phyloP scores from a whole-genome alignment of 2,797 vertebrate species.

The Rachycentron canadum region DNA sequence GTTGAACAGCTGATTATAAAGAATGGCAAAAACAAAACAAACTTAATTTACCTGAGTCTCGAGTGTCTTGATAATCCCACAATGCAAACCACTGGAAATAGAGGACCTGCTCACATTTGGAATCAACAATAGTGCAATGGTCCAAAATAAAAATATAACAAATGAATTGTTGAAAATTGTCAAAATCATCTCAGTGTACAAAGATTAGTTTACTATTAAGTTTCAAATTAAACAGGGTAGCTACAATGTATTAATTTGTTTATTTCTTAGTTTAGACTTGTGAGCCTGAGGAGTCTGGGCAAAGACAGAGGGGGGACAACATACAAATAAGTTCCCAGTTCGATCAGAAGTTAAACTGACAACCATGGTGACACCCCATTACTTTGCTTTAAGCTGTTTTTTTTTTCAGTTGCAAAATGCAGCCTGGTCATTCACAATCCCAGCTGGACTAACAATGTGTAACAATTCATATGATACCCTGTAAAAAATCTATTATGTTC shows the following conservation, averaged over 20 bases:
- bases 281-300: neutral
- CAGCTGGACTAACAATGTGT: neutral
- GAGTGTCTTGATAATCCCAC: conserved; percentile 1
- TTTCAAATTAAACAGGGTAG: no score
- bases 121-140: neutral
- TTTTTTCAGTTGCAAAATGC: neutral
- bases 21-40: neutral
- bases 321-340: no score
- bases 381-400: neutral
- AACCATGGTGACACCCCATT: no score
- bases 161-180: no score
- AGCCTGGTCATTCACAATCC: neutral
- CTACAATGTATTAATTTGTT: neutral
- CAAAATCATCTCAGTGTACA: no score
- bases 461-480: neutral
- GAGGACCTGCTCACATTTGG: neutral
- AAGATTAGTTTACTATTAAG: no score
- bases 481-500: neutral
- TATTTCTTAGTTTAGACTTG: neutral
- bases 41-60: neutral
- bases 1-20: conserved; percentile 9
- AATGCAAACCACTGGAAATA: neutral
- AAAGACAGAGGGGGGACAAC: no score
- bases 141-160: neutral
- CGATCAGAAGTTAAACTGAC: neutral